These are phyloP conservation scores for Girardinus metallicus DNA, from an alignment of 2,797 vertebrate species.

Conservation along the genomic window DNA sequence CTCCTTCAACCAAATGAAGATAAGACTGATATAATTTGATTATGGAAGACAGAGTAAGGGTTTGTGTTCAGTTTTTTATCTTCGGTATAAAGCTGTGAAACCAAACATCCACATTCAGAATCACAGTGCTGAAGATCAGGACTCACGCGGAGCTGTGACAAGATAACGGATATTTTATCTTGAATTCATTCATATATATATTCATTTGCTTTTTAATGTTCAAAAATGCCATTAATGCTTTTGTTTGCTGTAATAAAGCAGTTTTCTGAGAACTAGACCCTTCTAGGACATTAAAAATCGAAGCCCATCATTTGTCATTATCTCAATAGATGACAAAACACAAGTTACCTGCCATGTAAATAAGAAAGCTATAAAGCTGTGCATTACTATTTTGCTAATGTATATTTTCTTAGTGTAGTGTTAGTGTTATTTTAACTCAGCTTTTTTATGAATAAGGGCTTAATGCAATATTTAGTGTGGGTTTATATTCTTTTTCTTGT, in stretches of 20 bases:
- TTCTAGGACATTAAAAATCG: too few species aligned
- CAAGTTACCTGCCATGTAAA: background rate
- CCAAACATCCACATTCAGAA: background rate
- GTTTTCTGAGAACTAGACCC: background rate
- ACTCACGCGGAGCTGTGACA: background rate
- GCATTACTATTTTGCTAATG: background rate
- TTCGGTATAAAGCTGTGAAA: background rate
- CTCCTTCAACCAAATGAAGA: background rate
- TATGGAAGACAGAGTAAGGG: background rate
- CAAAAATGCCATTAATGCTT: too few species aligned
- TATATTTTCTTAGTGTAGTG: background rate
- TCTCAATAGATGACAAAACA: background rate
- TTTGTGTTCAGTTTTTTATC: background rate
- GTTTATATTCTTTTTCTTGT: background rate
- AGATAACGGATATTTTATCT: background rate
- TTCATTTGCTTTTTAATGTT: background rate
- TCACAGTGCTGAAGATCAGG: background rate
- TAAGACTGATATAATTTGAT: slow-evolving; percentile 1
- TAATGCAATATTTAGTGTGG: background rate
- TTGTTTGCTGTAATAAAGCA: background rate
- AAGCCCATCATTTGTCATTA: background rate
- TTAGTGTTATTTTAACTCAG: background rate
- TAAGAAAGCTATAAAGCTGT: background rate
- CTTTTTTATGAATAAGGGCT: background rate
- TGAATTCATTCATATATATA: background rate